phyloP scores from a whole-genome alignment of 1,140 invertebrate species.

The Hirudo medicinalis region DNA sequence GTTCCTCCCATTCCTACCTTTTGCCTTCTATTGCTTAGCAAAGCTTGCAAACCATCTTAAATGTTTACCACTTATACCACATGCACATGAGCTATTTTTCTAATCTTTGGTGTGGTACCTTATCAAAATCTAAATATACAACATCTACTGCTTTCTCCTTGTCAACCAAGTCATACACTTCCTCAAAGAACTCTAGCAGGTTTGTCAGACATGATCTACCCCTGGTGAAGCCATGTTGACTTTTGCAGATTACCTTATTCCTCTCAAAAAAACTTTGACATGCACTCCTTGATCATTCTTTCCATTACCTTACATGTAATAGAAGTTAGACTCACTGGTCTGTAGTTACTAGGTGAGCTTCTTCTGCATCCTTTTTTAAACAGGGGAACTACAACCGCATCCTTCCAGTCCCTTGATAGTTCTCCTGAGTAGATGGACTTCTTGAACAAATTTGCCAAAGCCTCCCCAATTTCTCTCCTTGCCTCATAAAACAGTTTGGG shows the following conservation, averaged over 20 bases:
- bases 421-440: background rate
- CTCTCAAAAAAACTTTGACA: background rate
- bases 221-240: background rate
- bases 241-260: background rate
- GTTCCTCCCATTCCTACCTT: background rate
- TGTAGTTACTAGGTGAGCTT: background rate
- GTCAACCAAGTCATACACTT: background rate
- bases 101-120: background rate
- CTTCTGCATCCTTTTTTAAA: slow-evolving; percentile 4
- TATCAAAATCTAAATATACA: background rate
- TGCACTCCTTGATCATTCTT: background rate
- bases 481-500: background rate
- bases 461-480: background rate
- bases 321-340: background rate
- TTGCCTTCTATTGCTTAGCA: background rate
- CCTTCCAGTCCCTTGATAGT: background rate
- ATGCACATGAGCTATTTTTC: background rate
- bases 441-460: background rate
- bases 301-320: background rate
- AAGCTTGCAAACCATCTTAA: background rate
- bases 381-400: background rate
- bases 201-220: background rate
- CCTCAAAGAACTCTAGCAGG: background rate
- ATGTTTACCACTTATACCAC: background rate
- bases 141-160: background rate